Conservation (phyloP, 1,140 invertebrate species). For the Camponotus floridanus region DNA sequence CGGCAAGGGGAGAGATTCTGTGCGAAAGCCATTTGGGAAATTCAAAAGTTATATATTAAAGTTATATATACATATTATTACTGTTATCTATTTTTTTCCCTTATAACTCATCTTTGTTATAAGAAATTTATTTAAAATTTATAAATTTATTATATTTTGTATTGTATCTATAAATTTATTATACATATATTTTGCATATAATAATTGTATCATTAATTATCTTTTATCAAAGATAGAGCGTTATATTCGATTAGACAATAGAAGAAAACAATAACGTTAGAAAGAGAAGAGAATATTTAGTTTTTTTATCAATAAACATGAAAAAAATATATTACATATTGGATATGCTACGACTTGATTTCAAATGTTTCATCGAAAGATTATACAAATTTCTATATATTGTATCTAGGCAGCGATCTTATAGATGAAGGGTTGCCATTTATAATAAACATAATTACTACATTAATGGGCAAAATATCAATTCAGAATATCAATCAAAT, state of each 20-base stretch:
- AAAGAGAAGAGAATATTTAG: neutral
- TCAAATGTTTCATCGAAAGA: slow-evolving; percentile 7
- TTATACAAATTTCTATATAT: too few relatives aligned
- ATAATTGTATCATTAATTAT: neutral
- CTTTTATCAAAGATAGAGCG: neutral
- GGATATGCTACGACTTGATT: neutral
- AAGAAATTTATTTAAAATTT: neutral
- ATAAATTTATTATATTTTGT: neutral
- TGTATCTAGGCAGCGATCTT: too few relatives aligned
- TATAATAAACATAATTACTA: too few relatives aligned
- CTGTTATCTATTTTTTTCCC: neutral
- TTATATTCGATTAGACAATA: neutral
- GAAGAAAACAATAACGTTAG: too few relatives aligned
- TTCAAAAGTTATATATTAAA: neutral
- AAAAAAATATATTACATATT: neutral
- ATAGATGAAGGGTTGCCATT: too few relatives aligned
- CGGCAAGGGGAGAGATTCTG: neutral
- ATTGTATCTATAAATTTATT: neutral
- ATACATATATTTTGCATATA: neutral
- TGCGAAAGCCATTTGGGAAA: slow-evolving; percentile 31
- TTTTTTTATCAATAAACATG: neutral
- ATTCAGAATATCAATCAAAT: too few relatives aligned
- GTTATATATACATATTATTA: neutral
- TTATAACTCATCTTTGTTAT: neutral
- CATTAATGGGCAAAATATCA: too few relatives aligned